Evolutionary conservation across 2,888 invertebrate species (phyloP).

Genomic region (Orgyia antiqua): DNA sequence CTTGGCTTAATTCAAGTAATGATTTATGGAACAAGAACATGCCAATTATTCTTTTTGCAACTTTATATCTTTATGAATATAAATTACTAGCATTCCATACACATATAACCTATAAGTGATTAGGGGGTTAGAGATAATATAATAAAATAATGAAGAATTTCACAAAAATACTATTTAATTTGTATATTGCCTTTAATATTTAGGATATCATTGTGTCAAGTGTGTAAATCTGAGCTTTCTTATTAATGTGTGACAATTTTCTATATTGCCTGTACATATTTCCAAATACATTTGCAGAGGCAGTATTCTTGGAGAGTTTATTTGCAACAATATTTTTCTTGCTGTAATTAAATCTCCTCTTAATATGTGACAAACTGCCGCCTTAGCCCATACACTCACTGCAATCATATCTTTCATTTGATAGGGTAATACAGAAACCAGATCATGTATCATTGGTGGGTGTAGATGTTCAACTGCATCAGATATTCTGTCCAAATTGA

Average conservation of each 20-base stretch:
- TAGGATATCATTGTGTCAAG: slow-evolving; percentile 43
- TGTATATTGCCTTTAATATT: too few relatives aligned
- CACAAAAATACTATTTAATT: too few relatives aligned
- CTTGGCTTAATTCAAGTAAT: too few relatives aligned
- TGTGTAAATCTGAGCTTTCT: slow-evolving; percentile 57
- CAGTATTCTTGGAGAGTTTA: slow-evolving; percentile 65
- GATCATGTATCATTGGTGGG: slow-evolving; percentile 81
- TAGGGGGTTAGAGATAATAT: too few relatives aligned
- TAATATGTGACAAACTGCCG: slow-evolving; percentile 69
- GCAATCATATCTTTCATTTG: slow-evolving; percentile 69
- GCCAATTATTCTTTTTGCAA: too few relatives aligned
- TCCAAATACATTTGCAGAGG: slow-evolving; percentile 78
- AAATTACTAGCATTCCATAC: too few relatives aligned
- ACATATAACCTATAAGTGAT: too few relatives aligned
- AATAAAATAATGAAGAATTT: too few relatives aligned
- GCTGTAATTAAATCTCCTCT: slow-evolving; percentile 68
- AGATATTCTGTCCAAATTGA: slow-evolving; percentile 87
- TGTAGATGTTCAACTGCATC: slow-evolving; percentile 92
- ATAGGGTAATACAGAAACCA: slow-evolving; percentile 61
- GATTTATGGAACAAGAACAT: too few relatives aligned
- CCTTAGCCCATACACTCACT: slow-evolving; percentile 73
- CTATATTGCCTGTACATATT: slow-evolving; percentile 71
- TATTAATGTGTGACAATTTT: slow-evolving; percentile 67
- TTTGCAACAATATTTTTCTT: slow-evolving; percentile 66
- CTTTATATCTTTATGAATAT: too few relatives aligned